Evolutionary conservation across 2,797 vertebrate genomes (phyloP), one percentile per base, ranked within the genome.

Genomic region (Etheostoma perlongum): DNA sequence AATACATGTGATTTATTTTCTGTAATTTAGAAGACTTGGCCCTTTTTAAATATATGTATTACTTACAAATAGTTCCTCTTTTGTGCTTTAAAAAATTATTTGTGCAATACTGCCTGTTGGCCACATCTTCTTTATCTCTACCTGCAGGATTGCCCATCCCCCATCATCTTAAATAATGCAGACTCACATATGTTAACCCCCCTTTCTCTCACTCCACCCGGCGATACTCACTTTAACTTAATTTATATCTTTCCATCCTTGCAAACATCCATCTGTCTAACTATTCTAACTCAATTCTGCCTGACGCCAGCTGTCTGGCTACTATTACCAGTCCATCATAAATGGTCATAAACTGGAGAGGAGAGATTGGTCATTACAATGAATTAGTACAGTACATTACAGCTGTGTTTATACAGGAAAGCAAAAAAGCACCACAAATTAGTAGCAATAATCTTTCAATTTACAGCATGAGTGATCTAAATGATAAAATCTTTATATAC

Each of bases 221-320:
- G 36, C 10, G 3, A 40, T 40, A 12, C 36, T 40, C 36, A 11
- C 36, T 40, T 40, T 40, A 40, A 40, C 36, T 12, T 40, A 40
- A 40, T 40, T 40, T 40, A 40, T 40, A 40, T 40, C 36, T 40
- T 40, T 40, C 36, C 36, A 40, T 40, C 36, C 46, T 33, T 46
- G 7, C 6, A 61, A 55, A 27, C n/a, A 19, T 77, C 66, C 46
- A 23, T 77, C 61, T 47, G 30, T 77, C 42, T 48, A 36, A 65
- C 59, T 21, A 19, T 44, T 40, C 25, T 63, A 72, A 91, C 87
- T 91, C 72, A 62, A 89, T 87, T 90, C 81, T 77, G 75, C 48
- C 82, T 87, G 90, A 89, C 89, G 90, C 90, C 93, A 91, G 86
- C 79, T 83, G 89, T 90, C 92, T 91, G 86, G 80, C 81, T 79